Conservation (phyloP, 2,888 invertebrate species). For the Seira ritae region DNA sequence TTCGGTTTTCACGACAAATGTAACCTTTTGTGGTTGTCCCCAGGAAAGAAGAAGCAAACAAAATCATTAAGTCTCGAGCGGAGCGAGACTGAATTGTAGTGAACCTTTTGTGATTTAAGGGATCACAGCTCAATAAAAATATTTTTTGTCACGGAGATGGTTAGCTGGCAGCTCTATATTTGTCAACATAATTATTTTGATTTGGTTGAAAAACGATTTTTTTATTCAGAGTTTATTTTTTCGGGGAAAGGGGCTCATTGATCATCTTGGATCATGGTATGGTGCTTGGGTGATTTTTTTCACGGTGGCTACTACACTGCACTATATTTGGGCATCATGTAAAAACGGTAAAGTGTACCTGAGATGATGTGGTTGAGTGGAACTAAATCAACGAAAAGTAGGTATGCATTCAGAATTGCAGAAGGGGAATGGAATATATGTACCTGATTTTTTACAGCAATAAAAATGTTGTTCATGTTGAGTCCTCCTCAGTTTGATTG, state of each 20-base stretch:
- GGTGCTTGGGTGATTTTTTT: neutral
- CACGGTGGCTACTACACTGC: neutral
- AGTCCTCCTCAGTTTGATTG: neutral
- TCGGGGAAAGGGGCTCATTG: neutral
- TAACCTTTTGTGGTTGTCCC: slow-evolving; percentile 49
- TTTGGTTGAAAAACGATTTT: slow-evolving; percentile 7
- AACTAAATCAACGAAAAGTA: too few relatives aligned
- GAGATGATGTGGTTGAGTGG: neutral
- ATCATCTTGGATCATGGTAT: neutral
- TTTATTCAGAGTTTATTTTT: neutral
- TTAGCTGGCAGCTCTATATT: slow-evolving; percentile 15
- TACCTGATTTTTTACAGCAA: neutral
- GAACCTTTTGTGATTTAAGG: too few relatives aligned
- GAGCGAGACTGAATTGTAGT: too few relatives aligned
- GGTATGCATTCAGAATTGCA: too few relatives aligned
- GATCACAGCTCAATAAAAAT: neutral
- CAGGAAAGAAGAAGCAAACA: slow-evolving; percentile 41
- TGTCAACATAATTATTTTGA: slow-evolving; percentile 39
- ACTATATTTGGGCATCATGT: neutral
- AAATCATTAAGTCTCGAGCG: slow-evolving; percentile 60
- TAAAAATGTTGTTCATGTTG: neutral
- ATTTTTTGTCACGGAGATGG: neutral
- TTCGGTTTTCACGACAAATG: slow-evolving; percentile 59
- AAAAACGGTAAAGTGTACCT: neutral
- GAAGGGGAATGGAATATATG: neutral